Evolutionary conservation across 2,888 invertebrate genomes (phyloP).

Genomic region (Acronicta aceris): DNA sequence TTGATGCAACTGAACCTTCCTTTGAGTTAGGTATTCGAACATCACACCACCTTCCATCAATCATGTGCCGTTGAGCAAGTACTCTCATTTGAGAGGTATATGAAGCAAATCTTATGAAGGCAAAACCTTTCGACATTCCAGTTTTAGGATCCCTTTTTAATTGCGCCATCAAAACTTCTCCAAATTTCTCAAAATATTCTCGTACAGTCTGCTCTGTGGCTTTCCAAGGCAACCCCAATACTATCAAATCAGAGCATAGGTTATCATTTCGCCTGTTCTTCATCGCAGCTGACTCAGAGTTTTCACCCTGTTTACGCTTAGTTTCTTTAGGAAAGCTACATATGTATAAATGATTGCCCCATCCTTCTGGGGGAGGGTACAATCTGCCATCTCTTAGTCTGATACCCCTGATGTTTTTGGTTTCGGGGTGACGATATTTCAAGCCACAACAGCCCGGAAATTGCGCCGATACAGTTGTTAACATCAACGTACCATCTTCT

Average conservation of each 20-base stretch:
- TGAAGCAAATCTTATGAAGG: constrained; percentile 98
- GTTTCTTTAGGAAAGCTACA: constrained; percentile 97
- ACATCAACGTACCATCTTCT: constrained; percentile 97
- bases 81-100: constrained; percentile 98
- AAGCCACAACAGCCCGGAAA: constrained; percentile 99
- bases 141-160: constrained; percentile 97
- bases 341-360: constrained; percentile 94
- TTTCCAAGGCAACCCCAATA: constrained; percentile 99
- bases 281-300: constrained; percentile 94
- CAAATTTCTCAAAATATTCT: constrained; percentile 99
- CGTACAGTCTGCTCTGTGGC: constrained; percentile 98
- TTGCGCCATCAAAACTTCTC: constrained; percentile 99
- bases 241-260: constrained; percentile 98
- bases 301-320: constrained; percentile 98
- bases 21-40: constrained; percentile 99
- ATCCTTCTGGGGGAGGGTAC: constrained; percentile 96
- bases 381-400: constrained; percentile 97
- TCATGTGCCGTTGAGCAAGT: constrained; percentile 97
- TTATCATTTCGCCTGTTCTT: constrained; percentile 98
- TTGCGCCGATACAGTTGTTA: constrained; percentile 98
- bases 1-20: constrained; percentile 92
- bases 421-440: constrained; percentile 98
- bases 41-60: constrained; percentile 99
- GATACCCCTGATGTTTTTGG: constrained; percentile 96
- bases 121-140: constrained; percentile 99